phyloP scores from a whole-genome alignment of 2,888 invertebrate species.

The Ariolimax columbianus region DNA sequence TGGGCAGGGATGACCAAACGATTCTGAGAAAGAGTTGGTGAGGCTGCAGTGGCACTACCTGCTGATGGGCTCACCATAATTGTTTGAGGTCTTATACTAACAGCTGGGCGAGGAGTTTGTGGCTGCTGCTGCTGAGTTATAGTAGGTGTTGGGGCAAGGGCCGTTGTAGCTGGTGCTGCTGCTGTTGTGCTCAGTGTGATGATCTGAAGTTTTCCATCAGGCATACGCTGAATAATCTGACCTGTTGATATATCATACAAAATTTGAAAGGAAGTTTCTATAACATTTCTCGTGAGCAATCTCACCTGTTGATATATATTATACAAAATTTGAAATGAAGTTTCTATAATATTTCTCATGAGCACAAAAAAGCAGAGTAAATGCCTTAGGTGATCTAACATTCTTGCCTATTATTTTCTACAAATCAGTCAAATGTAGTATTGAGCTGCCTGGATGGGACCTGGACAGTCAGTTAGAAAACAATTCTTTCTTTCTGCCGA shows the following conservation, averaged over 20 bases:
- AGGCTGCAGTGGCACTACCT: slow-evolving; percentile 52
- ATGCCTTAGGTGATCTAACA: too few species aligned
- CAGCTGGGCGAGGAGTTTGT: slow-evolving; percentile 45
- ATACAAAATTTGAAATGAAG: neutral
- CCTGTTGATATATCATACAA: slow-evolving; percentile 66
- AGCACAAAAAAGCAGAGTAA: too few species aligned
- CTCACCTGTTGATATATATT: slow-evolving; percentile 82
- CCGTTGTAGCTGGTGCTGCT: slow-evolving; percentile 50
- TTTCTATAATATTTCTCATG: too few species aligned
- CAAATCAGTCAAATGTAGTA: too few species aligned
- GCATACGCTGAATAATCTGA: slow-evolving; percentile 94
- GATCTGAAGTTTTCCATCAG: slow-evolving; percentile 94
- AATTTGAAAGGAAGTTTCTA: neutral
- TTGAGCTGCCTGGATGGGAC: too few species aligned
- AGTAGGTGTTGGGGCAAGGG: slow-evolving; percentile 33
- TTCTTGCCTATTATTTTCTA: too few species aligned
- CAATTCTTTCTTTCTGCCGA: too few species aligned
- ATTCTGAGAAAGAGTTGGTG: slow-evolving; percentile 51
- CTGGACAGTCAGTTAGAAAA: too few species aligned
- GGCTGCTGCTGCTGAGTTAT: slow-evolving; percentile 22
- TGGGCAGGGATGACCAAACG: slow-evolving; percentile 60
- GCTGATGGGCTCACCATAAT: slow-evolving; percentile 55
- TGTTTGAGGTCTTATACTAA: slow-evolving; percentile 57
- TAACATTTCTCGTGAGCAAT: too few species aligned
- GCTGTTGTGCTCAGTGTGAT: slow-evolving; percentile 80